Evolutionary conservation across 2,888 invertebrate species (phyloP).

Genomic region (Stictocephala bisonia): DNA sequence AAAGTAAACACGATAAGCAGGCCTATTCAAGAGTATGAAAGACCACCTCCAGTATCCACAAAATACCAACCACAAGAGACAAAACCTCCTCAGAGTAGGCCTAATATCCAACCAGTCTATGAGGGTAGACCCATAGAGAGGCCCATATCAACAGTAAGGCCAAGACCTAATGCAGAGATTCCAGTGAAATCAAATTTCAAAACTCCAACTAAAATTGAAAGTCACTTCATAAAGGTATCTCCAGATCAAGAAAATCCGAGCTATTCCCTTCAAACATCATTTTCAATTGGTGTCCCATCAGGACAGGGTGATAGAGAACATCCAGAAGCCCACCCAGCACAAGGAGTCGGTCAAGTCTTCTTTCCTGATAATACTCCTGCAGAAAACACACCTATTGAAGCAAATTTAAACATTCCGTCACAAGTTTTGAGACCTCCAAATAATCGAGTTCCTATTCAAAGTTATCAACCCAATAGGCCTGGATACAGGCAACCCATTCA

Average conservation of each 20-base stretch:
- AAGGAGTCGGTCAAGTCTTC: constrained; percentile 58
- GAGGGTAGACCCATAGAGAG: constrained; percentile 40
- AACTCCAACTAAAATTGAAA: constrained; percentile 51
- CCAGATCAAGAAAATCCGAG: constrained; percentile 56
- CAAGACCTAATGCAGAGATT: constrained; percentile 1
- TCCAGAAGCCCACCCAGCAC: constrained; percentile 43
- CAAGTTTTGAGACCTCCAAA: constrained; percentile 35
- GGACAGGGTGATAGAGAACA: constrained; percentile 46
- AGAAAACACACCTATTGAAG: constrained; percentile 26
- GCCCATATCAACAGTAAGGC: constrained; percentile 22
- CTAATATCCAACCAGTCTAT: constrained; percentile 31
- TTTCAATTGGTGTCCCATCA: constrained; percentile 57
- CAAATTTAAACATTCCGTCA: constrained; percentile 27
- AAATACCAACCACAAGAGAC: neutral
- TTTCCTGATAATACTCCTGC: constrained; percentile 53
- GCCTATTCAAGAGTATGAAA: constrained; percentile 24
- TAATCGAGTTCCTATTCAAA: constrained; percentile 36
- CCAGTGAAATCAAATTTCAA: constrained; percentile 42
- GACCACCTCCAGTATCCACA: constrained; percentile 17
- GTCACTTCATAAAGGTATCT: constrained; percentile 53
- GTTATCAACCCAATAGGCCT: constrained; percentile 63
- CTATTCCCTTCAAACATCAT: constrained; percentile 60
- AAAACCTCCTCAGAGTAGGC: neutral
- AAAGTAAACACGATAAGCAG: neutral
- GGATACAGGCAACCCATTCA: constrained; percentile 62